Evolutionary conservation across 1,140 invertebrate genomes (phyloP).

Genomic region (Megalopta genalis): DNA sequence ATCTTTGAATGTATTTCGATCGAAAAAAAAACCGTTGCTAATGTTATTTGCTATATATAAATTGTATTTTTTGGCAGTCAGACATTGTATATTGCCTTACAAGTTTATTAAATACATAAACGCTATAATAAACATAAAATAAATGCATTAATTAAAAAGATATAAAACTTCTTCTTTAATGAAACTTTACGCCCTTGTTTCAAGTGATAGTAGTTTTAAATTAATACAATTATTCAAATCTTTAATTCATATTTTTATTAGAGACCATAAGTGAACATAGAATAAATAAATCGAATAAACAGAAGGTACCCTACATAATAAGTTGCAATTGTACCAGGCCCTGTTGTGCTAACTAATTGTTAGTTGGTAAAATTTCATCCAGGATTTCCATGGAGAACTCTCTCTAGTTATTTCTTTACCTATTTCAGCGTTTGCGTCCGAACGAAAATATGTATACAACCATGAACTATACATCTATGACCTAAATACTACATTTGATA

Average conservation of each 20-base stretch:
- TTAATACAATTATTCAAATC: not conserved
- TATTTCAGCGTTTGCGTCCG: too few species aligned
- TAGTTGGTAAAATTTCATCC: too few species aligned
- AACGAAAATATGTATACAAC: too few species aligned
- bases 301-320: conserved; percentile 14
- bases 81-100: conserved; percentile 29
- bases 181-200: not conserved
- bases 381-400: too few species aligned
- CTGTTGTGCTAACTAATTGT: not conserved
- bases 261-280: conserved; percentile 14
- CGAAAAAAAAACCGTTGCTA: not conserved
- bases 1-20: conserved; percentile 3
- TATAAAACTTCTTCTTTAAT: not conserved
- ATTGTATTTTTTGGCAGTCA: conserved; percentile 14
- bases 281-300: conserved; percentile 23
- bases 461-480: too few species aligned
- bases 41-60: not conserved
- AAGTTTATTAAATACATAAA: conserved; percentile 30
- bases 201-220: not conserved
- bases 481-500: too few species aligned
- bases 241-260: conserved; percentile 14
- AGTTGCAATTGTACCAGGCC: conserved; percentile 12
- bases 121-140: conserved; percentile 36
- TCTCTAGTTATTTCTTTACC: too few species aligned
- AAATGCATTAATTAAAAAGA: not conserved